Evolutionary conservation across 2,797 vertebrate genomes (phyloP), one percentile per base, ranked within the genome.

Genomic region (Carduelis carduelis): DNA sequence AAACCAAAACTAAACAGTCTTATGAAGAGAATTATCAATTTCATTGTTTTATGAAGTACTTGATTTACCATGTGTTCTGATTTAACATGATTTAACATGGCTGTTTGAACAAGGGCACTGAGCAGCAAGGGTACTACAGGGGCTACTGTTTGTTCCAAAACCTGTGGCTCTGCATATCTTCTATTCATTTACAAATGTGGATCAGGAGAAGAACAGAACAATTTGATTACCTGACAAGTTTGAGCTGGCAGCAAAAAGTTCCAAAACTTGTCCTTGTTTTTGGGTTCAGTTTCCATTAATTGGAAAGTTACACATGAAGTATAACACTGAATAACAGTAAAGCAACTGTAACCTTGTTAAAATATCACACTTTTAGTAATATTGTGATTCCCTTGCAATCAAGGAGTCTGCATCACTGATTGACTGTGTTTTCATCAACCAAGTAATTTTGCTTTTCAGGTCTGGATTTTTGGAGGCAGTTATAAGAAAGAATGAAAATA

Each of bases 61-160:
- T 83, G 41, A 78, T 76, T 86, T 89, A 56, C 35, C n/a, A 44
- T 22, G 18, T 32, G 4, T 88, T 96, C 59, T 69, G 79, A 90
- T 94, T 96, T 89, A 79, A 74, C 19, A 68, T 70, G 75, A 91
- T 94, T 96, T 92, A 84, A 74, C 20, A 69, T 28, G 56, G 8
- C 23, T 68, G 52, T 76, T 61, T 34, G 44, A 53, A 63, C 23
- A 41, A 60, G 30, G 28, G 22, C 11, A 49, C 32, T 80, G 9
- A 35, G 24, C 30, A 91, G 9, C 55, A 71, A 87, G 44, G 87
- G 21, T 47, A 30, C 5, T 93, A 27, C 64, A 55, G 23, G 57
- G 28, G 27, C 53, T 91, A 74, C 39, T 70, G 46, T 83, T 75
- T 92, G 83, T 80, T 94, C 44, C 61, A 71, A 78, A 59, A 87